A percentile compares a stretch with the other conserved stretches of the same genome.
phyloP scores from a whole-genome alignment of 1,140 invertebrate genomes.

The Spodoptera litura region DNA sequence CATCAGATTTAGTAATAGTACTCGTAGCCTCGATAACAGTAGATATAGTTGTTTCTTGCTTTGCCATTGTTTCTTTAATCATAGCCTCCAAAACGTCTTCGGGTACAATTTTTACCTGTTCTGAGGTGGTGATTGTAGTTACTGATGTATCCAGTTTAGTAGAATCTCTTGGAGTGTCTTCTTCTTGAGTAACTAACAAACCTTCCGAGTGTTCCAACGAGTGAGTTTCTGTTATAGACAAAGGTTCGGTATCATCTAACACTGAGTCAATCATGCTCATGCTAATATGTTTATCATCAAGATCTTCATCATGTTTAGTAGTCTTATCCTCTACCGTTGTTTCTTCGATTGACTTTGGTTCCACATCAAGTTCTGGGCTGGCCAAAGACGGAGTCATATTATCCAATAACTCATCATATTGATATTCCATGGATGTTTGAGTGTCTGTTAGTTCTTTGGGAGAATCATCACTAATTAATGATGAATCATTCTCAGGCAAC shows the following conservation, averaged over 20 bases:
- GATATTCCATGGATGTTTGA: constrained; percentile 67
- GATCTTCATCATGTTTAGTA: constrained; percentile 22
- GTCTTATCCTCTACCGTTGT: background rate
- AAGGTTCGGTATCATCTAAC: constrained; percentile 56
- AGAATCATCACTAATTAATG: constrained; percentile 66
- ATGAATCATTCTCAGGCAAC: constrained; percentile 78
- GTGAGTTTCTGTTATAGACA: constrained; percentile 47
- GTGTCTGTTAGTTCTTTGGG: constrained; percentile 70
- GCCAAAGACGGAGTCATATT: constrained; percentile 73
- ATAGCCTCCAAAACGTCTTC: background rate
- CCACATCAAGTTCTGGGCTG: constrained; percentile 71
- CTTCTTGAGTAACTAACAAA: constrained; percentile 45
- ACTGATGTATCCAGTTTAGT: constrained; percentile 3
- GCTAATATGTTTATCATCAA: constrained; percentile 58
- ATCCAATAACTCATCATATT: constrained; percentile 70
- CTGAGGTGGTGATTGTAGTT: background rate
- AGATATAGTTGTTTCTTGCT: background rate
- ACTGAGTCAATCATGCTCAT: constrained; percentile 59
- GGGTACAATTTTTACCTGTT: constrained; percentile 11
- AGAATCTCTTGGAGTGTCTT: constrained; percentile 39
- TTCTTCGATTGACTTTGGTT: constrained; percentile 39
- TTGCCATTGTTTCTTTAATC: constrained; percentile 4
- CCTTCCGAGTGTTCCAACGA: constrained; percentile 50
- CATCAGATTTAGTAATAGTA: background rate
- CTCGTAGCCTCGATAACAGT: constrained; percentile 2